phyloP scores from a whole-genome alignment of 2,888 invertebrate genomes.

The Rapana venosa region DNA sequence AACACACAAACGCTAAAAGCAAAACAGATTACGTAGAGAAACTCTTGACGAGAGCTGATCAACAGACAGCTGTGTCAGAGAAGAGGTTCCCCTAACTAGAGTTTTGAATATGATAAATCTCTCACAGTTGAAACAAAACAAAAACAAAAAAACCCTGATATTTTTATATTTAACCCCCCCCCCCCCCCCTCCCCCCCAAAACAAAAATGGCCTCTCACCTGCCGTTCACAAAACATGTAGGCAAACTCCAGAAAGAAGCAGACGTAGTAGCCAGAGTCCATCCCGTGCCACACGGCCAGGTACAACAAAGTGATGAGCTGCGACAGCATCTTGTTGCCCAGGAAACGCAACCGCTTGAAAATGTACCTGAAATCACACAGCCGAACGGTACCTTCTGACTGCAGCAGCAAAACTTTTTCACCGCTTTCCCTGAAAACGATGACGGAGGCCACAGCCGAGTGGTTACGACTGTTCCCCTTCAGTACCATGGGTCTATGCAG shows the following conservation, averaged over 20 bases:
- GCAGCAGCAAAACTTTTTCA: not conserved
- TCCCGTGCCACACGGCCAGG: constrained; percentile 97
- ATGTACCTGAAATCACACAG: constrained; percentile 83
- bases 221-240: constrained; percentile 70
- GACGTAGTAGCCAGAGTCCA: constrained; percentile 94
- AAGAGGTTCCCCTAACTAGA: no score
- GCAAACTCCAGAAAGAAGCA: constrained; percentile 95
- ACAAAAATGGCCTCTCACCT: constrained; percentile 60
- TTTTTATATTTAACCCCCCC: no score
- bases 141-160: no score
- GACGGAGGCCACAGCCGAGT: not conserved
- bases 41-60: no score
- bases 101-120: no score
- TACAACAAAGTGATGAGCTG: constrained; percentile 90
- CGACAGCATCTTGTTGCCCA: constrained; percentile 89
- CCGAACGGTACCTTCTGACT: not conserved
- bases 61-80: no score
- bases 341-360: constrained; percentile 94
- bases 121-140: no score
- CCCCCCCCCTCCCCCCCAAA: no score
- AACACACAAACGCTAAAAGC: no score
- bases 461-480: no score
- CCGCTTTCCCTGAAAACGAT: not conserved
- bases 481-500: no score
- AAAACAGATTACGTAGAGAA: not conserved